Evolutionary conservation across 2,888 invertebrate species (phyloP), one percentile per base, ranked within the genome.

Genomic region (Neocrepidodera transversa): DNA sequence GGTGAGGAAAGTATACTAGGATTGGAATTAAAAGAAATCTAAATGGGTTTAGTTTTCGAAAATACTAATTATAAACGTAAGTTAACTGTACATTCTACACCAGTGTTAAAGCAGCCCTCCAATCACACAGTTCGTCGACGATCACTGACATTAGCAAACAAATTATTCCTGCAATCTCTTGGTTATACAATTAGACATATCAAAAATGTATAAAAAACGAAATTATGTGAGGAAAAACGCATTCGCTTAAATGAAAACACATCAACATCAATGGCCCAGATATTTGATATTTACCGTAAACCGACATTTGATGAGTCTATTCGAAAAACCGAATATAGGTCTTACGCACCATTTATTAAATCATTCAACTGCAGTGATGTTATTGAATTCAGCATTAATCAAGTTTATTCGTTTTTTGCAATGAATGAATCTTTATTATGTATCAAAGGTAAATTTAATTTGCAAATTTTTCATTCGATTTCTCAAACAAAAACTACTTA

Each of bases 1-100:
- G 67, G 67, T 16, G 68, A 70, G 54, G 68, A 62, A 47, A 69
- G 75, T 60, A 70, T 71, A 16, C 56, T 74, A n/a, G 52, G 69
- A 32, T 50, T 66, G 49, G 55, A 42, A 66, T 26, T 62, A 52
- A 38, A n/a, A 16, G 26, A 2, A 43, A 10, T 13, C 2, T 40
- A 51, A 40, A 26, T 38, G 38, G 38, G 40, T 2, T 40, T 23
- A 26, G 51, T 40, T 40, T 40, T 40, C 38, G 23, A 40, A 48
- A 1, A 8, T n/a, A 10, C 2, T 10, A 30, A 30, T 10, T 7
- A 1, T 10, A 36, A 4, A 8, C 1, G 7, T 6, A 10, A 23
- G 1, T 20, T 36, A 11, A 10, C 5, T 13, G 11, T 6, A n/a
- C n/a, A n/a, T n/a, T n/a, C 13, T 17, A 11, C 26, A 26, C 17